These are phyloP conservation scores for Lamellibrachia satsuma DNA, from an alignment of 2,888 invertebrate genomes.

Conservation along the genomic window DNA sequence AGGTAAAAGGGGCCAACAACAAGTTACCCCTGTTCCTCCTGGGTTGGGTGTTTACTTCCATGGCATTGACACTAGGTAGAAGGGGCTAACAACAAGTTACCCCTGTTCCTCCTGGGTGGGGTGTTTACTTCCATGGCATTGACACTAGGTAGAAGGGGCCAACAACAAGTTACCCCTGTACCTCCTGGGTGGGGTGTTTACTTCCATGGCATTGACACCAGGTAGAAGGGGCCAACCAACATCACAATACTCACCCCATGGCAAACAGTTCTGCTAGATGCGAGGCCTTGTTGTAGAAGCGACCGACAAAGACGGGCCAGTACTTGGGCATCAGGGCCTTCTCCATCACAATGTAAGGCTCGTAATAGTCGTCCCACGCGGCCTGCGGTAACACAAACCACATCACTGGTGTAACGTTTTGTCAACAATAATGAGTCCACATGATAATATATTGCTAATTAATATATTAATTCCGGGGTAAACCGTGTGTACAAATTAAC, in stretches of 20 bases:
- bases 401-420: not conserved
- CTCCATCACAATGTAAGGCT: constrained; percentile 18
- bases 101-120: no score
- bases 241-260: not conserved
- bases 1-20: no score
- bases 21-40: no score
- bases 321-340: not conserved
- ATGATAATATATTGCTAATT: not conserved
- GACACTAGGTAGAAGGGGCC: no score
- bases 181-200: no score
- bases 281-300: constrained; percentile 8
- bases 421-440: not conserved
- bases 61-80: no score
- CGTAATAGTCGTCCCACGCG: constrained; percentile 21
- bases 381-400: not conserved
- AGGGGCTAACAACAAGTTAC: no score
- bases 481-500: not conserved
- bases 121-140: no score
- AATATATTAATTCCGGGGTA: not conserved
- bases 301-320: not conserved
- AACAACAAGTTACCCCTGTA: no score
- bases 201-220: no score
- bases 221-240: no score
- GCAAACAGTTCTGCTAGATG: not conserved
- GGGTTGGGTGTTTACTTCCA: no score